Base-by-base conservation (phyloP, 2,888 invertebrate species). In the Frankliniella fusca region DNA sequence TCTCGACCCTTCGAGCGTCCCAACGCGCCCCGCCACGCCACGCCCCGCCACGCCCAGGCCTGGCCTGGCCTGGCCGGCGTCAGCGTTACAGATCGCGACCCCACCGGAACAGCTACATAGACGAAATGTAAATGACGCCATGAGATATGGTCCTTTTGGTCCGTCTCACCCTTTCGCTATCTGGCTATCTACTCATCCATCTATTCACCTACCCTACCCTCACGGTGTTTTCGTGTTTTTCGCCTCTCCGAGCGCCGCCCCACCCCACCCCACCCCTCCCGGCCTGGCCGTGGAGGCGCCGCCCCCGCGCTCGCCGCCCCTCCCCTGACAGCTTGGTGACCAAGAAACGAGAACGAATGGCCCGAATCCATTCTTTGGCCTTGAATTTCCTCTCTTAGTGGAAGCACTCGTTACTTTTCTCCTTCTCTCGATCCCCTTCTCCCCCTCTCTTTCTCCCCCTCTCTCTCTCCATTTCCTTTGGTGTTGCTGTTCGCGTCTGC, bases 91-190 rank as follows among this genome's bases (percentile, higher is more conserved):
- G 61, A 27, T 3, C 70, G 70, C 27, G 23, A 76, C 70, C 70
- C 70, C 70, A 76, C 70, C 70, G 70, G 70, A 76, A 76, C 23
- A 76, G 27, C 70, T 8, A 27, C 70, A 23, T 76, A 27, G 70
- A 76, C 27, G 27, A 76, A 76, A 76, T 76, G 70, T 76, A 76
- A 76, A 76, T 76, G 70, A 76, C 27, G 70, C 23, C 70, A 76
- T 76, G 70, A 76, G 70, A 76, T 23, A 76, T 76, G 70, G 27
- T 76, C 70, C 70, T 27, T 76, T 12, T 23, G 70, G 70, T 70
- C 11, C 23, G 23, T 70, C 70, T 23, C 23, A 54, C 18, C 54
- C 54, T 54, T 54, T 54, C 54, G 54, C 54, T 18, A 12, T 54
- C 12, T 54, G 54, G 38, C 54, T 54, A 54, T 54, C 54, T 18